Conservation (phyloP, 2,888 invertebrate genomes). For the Lasiommata megera region DNA sequence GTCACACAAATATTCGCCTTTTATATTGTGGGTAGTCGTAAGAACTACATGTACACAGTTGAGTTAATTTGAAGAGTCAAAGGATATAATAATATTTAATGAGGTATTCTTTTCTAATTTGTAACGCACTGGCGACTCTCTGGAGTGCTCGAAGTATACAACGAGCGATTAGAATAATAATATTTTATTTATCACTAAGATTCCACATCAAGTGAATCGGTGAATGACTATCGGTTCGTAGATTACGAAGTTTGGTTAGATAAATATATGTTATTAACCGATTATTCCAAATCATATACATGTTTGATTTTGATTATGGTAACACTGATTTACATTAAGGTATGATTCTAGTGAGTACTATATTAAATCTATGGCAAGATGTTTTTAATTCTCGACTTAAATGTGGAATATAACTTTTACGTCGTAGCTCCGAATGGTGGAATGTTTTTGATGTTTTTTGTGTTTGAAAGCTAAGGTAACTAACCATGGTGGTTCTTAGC, state of each 20-base stretch:
- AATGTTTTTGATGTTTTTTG: no score
- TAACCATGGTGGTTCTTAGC: no score
- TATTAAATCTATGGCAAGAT: no score
- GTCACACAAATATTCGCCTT: not conserved
- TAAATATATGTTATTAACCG: slow-evolving; percentile 5
- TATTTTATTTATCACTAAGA: slow-evolving; percentile 18
- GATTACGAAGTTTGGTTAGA: slow-evolving; percentile 9
- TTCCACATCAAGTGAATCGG: slow-evolving; percentile 11
- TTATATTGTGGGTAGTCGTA: slow-evolving; percentile 21
- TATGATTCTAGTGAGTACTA: not conserved
- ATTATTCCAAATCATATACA: slow-evolving; percentile 1
- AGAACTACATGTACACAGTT: slow-evolving; percentile 2
- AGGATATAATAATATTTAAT: slow-evolving; percentile 1
- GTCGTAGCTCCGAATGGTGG: no score
- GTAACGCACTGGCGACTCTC: not conserved
- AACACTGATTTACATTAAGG: not conserved
- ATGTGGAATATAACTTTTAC: no score
- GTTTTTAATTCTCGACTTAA: no score
- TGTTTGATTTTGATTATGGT: not conserved
- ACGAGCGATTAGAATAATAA: slow-evolving; percentile 2
- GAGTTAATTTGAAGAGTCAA: slow-evolving; percentile 8
- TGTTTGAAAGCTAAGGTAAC: no score
- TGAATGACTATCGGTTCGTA: slow-evolving; percentile 15
- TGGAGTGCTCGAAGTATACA: slow-evolving; percentile 8
- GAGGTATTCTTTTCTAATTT: not conserved